Evolutionary conservation across 1,140 invertebrate species (phyloP), one percentile per base, ranked within the genome.

Genomic region (Drosophila dunni): DNA sequence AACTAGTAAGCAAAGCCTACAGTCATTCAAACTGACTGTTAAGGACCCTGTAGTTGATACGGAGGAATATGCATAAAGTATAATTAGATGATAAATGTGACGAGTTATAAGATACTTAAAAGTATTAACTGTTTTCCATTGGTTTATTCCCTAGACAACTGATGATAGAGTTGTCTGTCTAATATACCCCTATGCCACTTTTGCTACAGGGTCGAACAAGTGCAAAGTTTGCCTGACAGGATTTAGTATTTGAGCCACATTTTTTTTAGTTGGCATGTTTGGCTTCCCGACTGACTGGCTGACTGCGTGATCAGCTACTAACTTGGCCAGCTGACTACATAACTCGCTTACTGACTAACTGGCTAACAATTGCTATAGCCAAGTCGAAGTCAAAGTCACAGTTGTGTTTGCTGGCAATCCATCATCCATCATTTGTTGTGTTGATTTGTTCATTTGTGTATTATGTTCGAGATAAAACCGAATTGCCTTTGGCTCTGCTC

Each of bases 371-470:
- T 29, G 24, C 6, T 29, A 6, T 29, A 29, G 24, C 24, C 3
- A 29, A 29, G 24, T 29, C 24, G 6, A 5, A 29, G 24, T 5
- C 24, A 29, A 29, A 29, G 24, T 29, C 10, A 11, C 38, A 40
- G 10, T 40, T 40, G 38, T 11, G 38, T 40, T 40, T 71, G 78
- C 62, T 81, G 85, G 68, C 81, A 79, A 90, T 89, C 76, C 85
- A 89, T 89, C 85, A 90, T 89, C 76, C 85, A 89, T 89, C 85
- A 89, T 89, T 83, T 88, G 72, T 69, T 40, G 10, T 45, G 46
- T 33, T 79, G 62, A 79, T 89, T 90, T 89, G 81, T 84, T 83
- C 80, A 80, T 84, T 81, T 89, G 71, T 48, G 66, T 66, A 74
- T 82, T 81, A 82, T 38, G 7, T 54, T 64, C 48, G 72, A 78